phyloP scores from a whole-genome alignment of 2,888 invertebrate species.

The Yponomeuta cagnagella region DNA sequence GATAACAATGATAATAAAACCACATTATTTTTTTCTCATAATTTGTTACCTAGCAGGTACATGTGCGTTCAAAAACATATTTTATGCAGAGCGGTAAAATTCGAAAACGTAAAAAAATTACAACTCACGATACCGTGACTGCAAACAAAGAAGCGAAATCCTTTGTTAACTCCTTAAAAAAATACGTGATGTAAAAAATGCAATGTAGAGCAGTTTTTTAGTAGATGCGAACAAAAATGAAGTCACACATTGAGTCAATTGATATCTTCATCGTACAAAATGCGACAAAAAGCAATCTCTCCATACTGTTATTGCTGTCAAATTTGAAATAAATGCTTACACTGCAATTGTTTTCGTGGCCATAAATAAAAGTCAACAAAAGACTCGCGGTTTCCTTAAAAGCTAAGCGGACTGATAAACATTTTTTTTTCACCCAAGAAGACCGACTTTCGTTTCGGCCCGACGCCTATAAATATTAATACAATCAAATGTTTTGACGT shows the following conservation, averaged over 20 bases:
- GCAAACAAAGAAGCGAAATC: conserved; percentile 17
- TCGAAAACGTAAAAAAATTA: neutral
- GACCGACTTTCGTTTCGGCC: conserved; percentile 66
- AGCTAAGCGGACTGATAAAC: conserved; percentile 74
- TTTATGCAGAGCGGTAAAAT: neutral
- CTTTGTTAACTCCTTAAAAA: neutral
- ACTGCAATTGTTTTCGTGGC: conserved; percentile 70
- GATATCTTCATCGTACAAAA: conserved; percentile 51
- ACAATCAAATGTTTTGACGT: conserved; percentile 77
- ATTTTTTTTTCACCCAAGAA: conserved; percentile 53
- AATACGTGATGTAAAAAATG: neutral
- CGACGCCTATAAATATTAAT: conserved; percentile 73
- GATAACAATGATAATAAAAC: no score
- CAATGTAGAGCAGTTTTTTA: conserved; percentile 28
- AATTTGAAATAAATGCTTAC: conserved; percentile 70
- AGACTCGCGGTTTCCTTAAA: conserved; percentile 74
- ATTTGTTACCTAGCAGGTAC: no score
- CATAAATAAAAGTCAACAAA: conserved; percentile 73
- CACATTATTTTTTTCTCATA: no score
- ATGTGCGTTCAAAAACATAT: no score
- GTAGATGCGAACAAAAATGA: conserved; percentile 47
- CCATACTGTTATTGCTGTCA: conserved; percentile 72
- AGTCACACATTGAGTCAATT: conserved; percentile 26
- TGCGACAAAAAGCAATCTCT: conserved; percentile 45
- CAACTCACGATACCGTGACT: neutral